phyloP scores from a whole-genome alignment of 2,113 vertebrate genomes.

The Dunckerocampus dactyliophorus region DNA sequence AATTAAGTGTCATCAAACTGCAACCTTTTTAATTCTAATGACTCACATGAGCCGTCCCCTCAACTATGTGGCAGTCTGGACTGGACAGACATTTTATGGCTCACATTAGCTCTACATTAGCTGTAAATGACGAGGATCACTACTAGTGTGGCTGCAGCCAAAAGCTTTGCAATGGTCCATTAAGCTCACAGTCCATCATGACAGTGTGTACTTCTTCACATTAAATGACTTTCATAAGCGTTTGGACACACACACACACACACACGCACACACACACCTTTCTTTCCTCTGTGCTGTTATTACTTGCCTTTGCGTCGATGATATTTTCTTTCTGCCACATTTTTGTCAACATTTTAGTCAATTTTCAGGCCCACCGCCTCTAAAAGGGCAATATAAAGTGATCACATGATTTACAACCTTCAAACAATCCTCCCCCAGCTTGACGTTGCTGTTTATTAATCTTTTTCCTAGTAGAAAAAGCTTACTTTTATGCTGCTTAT shows the following conservation, averaged over 20 bases:
- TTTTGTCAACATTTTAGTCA: not conserved
- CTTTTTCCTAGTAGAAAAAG: not conserved
- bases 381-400: not conserved
- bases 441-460: not conserved
- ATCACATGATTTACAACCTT: not conserved
- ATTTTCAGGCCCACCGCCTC: not conserved
- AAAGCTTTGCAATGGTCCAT: conserved; percentile 45
- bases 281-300: conserved; percentile 36
- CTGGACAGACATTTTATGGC: conserved; percentile 55
- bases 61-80: conserved; percentile 30
- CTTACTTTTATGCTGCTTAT: not conserved
- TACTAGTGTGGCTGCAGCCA: conserved; percentile 27
- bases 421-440: not conserved
- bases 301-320: conserved; percentile 11
- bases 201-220: conserved; percentile 33
- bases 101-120: conserved; percentile 52
- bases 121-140: conserved; percentile 52
- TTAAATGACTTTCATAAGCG: conserved; percentile 34
- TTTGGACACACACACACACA: conserved; percentile 44
- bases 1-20: conserved; percentile 39
- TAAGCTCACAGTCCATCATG: conserved; percentile 42
- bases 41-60: conserved; percentile 41
- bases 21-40: conserved; percentile 29
- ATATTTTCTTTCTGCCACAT: not conserved
- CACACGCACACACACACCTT: conserved; percentile 45